A percentile compares a stretch with the other conserved stretches of the same genome.
Conservation (phyloP, 2,797 vertebrate genomes). For the Alosa sapidissima region DNA sequence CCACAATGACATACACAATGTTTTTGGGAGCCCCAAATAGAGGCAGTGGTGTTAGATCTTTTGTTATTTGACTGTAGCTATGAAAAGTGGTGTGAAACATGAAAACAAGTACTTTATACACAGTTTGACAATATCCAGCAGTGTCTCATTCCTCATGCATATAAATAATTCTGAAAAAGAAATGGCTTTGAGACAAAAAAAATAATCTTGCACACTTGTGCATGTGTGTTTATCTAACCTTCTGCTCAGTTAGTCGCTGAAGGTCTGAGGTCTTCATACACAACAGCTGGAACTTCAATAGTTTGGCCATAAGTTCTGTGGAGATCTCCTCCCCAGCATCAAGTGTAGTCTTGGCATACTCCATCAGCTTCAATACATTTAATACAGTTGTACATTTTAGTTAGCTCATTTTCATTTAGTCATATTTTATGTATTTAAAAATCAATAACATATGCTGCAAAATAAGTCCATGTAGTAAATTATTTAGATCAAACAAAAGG, state of each 20-base stretch:
- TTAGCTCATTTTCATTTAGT: background rate
- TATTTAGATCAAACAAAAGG: too few species aligned
- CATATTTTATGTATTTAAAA: background rate
- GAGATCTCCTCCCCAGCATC: conserved; percentile 80
- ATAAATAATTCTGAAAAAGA: background rate
- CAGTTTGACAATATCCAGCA: too few species aligned
- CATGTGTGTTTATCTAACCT: conserved; percentile 54
- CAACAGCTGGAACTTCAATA: conserved; percentile 89
- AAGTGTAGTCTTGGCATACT: conserved; percentile 76
- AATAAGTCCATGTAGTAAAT: too few species aligned
- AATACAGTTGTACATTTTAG: conserved; percentile 3
- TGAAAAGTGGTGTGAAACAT: too few species aligned
- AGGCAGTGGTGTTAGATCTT: too few species aligned
- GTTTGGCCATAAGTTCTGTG: conserved; percentile 81
- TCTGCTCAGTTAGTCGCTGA: conserved; percentile 72
- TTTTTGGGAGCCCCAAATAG: too few species aligned
- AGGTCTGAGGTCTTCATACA: conserved; percentile 78
- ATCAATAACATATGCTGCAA: too few species aligned
- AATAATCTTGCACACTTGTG: background rate
- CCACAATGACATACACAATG: too few species aligned
- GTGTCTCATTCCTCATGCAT: too few species aligned
- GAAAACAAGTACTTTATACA: too few species aligned
- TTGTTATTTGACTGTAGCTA: too few species aligned
- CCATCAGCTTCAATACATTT: conserved; percentile 75
- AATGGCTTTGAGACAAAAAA: background rate